Conservation (phyloP, 1,140 invertebrate genomes). For the Pentalonia nigronervosa region DNA sequence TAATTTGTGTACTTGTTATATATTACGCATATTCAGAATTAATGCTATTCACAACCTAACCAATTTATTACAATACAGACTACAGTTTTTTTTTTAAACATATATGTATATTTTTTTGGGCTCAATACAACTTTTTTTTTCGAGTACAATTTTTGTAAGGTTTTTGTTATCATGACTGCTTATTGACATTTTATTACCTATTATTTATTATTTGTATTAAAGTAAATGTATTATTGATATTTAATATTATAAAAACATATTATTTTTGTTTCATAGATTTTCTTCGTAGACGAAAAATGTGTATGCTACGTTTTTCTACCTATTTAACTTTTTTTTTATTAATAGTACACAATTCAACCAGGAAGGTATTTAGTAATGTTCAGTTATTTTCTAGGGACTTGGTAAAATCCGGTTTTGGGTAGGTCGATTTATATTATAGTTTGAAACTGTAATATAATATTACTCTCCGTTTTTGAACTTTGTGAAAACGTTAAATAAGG, state of each 20-base stretch:
- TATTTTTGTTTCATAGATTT: too few relatives aligned
- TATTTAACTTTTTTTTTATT: background rate
- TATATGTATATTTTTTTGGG: too few relatives aligned
- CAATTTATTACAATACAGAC: background rate
- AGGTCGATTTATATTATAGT: background rate
- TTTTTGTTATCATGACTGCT: too few relatives aligned
- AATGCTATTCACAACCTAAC: background rate
- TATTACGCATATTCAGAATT: background rate
- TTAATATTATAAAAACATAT: too few relatives aligned
- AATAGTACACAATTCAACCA: background rate
- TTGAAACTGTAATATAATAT: background rate
- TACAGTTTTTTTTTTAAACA: too few relatives aligned
- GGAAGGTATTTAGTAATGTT: background rate
- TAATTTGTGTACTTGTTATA: background rate
- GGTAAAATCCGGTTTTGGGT: slow-evolving; percentile 20
- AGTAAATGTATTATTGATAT: too few relatives aligned
- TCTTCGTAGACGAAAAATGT: too few relatives aligned
- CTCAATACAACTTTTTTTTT: too few relatives aligned
- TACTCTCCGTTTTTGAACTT: background rate
- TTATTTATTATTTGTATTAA: too few relatives aligned
- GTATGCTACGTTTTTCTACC: too few relatives aligned
- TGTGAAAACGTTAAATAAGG: slow-evolving; percentile 22
- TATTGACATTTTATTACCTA: too few relatives aligned
- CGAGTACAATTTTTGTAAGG: too few relatives aligned
- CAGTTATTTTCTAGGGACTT: background rate